Conservation (phyloP, 2,797 vertebrate species). For the Brachymystax lenok region DNA sequence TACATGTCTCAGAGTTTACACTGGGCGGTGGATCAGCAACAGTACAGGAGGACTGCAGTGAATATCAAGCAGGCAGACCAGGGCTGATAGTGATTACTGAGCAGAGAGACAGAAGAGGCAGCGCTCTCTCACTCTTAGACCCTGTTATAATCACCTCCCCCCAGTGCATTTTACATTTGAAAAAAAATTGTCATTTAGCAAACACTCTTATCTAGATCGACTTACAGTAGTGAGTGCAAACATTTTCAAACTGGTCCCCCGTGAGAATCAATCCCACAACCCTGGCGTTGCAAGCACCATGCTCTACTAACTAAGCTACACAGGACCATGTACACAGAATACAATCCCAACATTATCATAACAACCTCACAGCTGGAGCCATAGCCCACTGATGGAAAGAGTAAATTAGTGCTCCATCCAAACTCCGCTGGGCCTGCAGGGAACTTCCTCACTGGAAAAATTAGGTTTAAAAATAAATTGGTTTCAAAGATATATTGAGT, state of each 20-base stretch:
- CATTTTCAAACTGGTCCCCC: no score
- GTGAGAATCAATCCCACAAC: no score
- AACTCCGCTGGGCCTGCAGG: background rate
- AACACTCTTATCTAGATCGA: no score
- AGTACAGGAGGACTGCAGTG: background rate
- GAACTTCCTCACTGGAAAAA: slow-evolving; percentile 10
- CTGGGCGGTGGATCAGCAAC: background rate
- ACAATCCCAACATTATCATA: slow-evolving; percentile 6
- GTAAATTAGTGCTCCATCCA: background rate
- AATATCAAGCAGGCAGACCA: background rate
- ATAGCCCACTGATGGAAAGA: slow-evolving; percentile 1
- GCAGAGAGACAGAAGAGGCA: slow-evolving; percentile 3
- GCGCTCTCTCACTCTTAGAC: background rate
- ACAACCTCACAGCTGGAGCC: background rate
- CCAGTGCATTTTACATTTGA: background rate
- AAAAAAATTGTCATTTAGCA: no score
- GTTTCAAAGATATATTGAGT: background rate
- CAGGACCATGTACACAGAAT: background rate
- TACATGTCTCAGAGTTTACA: background rate
- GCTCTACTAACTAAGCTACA: no score
- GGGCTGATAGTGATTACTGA: background rate
- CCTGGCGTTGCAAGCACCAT: no score
- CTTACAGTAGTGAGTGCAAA: no score
- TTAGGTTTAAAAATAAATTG: no score
- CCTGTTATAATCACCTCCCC: background rate